Evolutionary conservation across 1,140 invertebrate genomes (phyloP).

Genomic region (Doryteuthis pealeii): DNA sequence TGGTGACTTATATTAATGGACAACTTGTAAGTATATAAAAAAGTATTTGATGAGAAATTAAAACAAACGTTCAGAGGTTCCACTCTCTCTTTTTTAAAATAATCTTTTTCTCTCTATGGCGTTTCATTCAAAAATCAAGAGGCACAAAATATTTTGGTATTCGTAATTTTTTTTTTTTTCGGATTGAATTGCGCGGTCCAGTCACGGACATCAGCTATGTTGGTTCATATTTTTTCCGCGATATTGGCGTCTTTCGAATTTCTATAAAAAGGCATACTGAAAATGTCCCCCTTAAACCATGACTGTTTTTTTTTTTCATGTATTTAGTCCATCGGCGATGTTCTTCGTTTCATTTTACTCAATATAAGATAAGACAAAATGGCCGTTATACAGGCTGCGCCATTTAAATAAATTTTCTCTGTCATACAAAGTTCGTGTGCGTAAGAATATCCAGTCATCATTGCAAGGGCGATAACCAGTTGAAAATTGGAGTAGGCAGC

Average conservation of each 20-base stretch:
- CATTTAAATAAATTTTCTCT: slow-evolving; percentile 3
- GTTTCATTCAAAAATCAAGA: too few relatives aligned
- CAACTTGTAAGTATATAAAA: too few relatives aligned
- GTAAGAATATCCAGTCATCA: slow-evolving; percentile 6
- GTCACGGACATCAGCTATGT: too few relatives aligned
- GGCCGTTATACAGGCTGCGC: neutral
- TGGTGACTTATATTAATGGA: too few relatives aligned
- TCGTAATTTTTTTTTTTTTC: too few relatives aligned
- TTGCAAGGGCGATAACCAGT: neutral
- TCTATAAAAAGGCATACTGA: neutral
- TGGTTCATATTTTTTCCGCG: neutral
- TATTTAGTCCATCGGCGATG: too few relatives aligned
- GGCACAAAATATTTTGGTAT: too few relatives aligned
- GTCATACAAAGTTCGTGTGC: slow-evolving; percentile 4
- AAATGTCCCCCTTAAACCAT: neutral
- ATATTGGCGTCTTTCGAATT: neutral
- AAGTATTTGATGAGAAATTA: too few relatives aligned
- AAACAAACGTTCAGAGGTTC: too few relatives aligned
- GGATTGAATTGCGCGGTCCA: too few relatives aligned
- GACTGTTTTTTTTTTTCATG: neutral
- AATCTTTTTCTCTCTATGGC: too few relatives aligned
- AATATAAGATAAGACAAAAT: neutral
- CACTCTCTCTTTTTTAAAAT: too few relatives aligned
- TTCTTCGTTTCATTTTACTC: neutral
- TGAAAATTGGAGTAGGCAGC: neutral